Base-by-base conservation (phyloP, 2,888 invertebrate species). In the Brachyopa scutellaris region DNA sequence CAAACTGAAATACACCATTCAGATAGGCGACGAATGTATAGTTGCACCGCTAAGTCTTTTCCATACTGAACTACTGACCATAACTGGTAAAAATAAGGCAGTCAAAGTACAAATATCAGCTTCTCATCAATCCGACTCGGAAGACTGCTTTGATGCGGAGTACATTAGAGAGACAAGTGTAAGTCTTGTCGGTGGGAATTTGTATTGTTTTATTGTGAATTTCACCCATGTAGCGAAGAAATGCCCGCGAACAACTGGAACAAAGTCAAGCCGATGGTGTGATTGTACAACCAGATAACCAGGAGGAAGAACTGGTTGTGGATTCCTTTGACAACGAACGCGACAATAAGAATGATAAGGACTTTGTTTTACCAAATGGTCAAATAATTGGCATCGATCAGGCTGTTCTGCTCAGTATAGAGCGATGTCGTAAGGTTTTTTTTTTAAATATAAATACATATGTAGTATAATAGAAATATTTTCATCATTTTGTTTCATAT, bases 71-170 rank as follows among this genome's bases (percentile, higher is more conserved):
- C 91, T 98, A 69, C 85, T 98, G 17, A 95, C 95, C 86, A 94
- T 97, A 11, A 97, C 97, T 0, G 96, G 96, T 0, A 87, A 87
- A 64, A 88, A 91, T 0, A 96, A 97, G 88, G 91, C 91, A 23
- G 94, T 95, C 1, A 94, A 95, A 85, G 94, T 94, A 8, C 96
- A 96, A 87, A 94, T 93, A 85, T 89, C 93, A 42, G 91, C 92
- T 53, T 94, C 97, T 2, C 92, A 92, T 76, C 91, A 92, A 2
- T 92, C 93, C 84, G 97, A 98, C 88, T 94, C 97, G 0, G 97
- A 97, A 90, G 98, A 98, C 91, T 97, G 97, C 1, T 97, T 97
- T 88, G 98, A 98, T 91, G 97, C 97, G 9, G 95, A 96, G 87
- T 98, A 97, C 88, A 91, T 98, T 8, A 92, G 96, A 83, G 98